Evolutionary conservation across 2,888 invertebrate species (phyloP).

Genomic region (Brachyptera putata): DNA sequence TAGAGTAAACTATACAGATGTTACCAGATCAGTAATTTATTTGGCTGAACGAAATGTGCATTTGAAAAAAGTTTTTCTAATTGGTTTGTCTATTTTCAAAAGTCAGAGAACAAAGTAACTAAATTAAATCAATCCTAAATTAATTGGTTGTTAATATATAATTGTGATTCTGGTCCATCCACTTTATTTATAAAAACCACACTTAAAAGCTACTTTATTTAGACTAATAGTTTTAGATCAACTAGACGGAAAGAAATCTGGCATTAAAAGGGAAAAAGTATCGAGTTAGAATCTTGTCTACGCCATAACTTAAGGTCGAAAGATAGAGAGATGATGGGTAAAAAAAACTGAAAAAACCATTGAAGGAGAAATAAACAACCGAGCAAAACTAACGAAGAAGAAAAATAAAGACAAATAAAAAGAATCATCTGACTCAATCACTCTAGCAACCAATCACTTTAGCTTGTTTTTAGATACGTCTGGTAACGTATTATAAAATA

Average conservation of each 20-base stretch:
- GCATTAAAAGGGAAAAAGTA: neutral
- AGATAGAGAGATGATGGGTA: slow-evolving; percentile 11
- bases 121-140: neutral
- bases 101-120: no score
- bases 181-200: neutral
- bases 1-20: no score
- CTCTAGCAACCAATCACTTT: slow-evolving; percentile 8
- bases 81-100: no score
- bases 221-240: no score
- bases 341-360: slow-evolving; percentile 6
- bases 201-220: no score
- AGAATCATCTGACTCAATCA: slow-evolving; percentile 14
- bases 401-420: slow-evolving; percentile 17
- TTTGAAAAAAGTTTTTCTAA: no score
- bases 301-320: neutral
- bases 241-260: slow-evolving; percentile 1
- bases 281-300: neutral
- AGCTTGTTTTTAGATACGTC: neutral
- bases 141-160: neutral
- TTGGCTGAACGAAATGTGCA: no score
- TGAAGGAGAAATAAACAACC: slow-evolving; percentile 6
- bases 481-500: slow-evolving; percentile 6
- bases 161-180: neutral
- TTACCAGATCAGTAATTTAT: no score
- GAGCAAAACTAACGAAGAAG: slow-evolving; percentile 6